Percentiles rank a stretch among this genome's conserved stretches.
Evolutionary conservation across 1,140 invertebrate genomes (phyloP).

Genomic region (Anthonomus grandis): DNA sequence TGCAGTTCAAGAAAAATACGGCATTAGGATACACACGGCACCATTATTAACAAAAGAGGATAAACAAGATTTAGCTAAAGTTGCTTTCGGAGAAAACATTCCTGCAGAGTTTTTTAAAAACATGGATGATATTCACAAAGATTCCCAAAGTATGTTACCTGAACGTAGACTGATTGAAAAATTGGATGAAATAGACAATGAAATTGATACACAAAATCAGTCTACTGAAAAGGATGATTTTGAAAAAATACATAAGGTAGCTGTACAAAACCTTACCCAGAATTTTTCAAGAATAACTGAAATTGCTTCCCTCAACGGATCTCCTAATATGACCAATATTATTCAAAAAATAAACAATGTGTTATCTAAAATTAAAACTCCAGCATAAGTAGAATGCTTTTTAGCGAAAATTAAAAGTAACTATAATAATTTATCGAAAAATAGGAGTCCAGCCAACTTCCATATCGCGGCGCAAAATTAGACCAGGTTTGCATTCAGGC

Average conservation of each 20-base stretch:
- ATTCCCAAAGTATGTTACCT: not conserved
- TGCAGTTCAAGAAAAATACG: too few relatives aligned
- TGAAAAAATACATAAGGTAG: not conserved
- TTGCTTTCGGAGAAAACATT: too few relatives aligned
- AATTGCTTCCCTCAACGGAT: not conserved
- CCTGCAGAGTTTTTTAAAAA: too few relatives aligned
- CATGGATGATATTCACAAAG: not conserved
- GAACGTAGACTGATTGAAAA: not conserved
- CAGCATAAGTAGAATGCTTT: too few relatives aligned
- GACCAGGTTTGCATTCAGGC: not conserved
- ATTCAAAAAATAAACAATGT: not conserved
- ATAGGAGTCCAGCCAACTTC: not conserved
- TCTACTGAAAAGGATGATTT: not conserved
- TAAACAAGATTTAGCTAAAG: too few relatives aligned
- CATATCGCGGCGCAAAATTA: not conserved
- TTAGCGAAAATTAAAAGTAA: not conserved
- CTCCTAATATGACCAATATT: not conserved
- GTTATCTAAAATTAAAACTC: not conserved
- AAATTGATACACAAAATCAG: not conserved
- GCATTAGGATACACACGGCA: too few relatives aligned
- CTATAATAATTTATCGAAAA: not conserved
- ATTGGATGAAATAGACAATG: not conserved
- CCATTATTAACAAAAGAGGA: not conserved
- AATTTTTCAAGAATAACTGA: not conserved
- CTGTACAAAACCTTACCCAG: not conserved